Base-by-base conservation (phyloP, 2,888 invertebrate genomes). In the Stenchaetothrips biformis region DNA sequence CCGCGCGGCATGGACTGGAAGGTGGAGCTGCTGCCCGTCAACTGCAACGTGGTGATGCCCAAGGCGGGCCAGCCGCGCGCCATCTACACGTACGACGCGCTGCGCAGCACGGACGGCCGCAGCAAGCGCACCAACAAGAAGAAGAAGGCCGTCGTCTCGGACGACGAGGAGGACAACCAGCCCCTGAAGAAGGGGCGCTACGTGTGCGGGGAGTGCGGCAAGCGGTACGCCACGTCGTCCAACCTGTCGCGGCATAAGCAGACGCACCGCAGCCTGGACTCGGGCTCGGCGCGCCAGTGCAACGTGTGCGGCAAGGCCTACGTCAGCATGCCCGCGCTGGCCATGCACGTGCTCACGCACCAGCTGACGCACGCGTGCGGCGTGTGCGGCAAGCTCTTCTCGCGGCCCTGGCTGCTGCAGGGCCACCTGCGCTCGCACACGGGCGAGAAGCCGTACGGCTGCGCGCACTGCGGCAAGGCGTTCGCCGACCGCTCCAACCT, bases 271-370 rank as follows among this genome's bases (percentile, higher is more conserved):
- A 95, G 96, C 85, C 90, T 98, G 79, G 98, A 98, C 88, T 96
- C 96, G 16, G 93, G 95, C 84, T 92, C 95, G 83, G 98, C 98
- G 78, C 97, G 97, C 88, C 95, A 96, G 85, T 98, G 98, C 88
- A 93, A 94, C 85, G 95, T 96, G 84, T 98, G 98, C 88, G 95
- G 96, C 84, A 97, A 98, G 88, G 96, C 96, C 21, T 98, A 98
- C 88, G 98, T 98, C 80, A 96, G 95, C 84, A 98, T 98, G 98
- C 98, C 98, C 0, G 98, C 98, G 4, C 90, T 98, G 81, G 96
- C 98, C 78, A 97, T 96, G 94, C 96, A 95, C 87, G 92, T 96
- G 83, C 90, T 94, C 79, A 98, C 97, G 79, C 98, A 98, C 89
- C 96, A 96, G 86, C 90, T 97, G 84, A 92, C 93, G 21, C 97